Percentiles rank a stretch among this genome's conserved stretches.
phyloP scores from a whole-genome alignment of 2,888 invertebrate species.

The Acanthosepion pharaonis region DNA sequence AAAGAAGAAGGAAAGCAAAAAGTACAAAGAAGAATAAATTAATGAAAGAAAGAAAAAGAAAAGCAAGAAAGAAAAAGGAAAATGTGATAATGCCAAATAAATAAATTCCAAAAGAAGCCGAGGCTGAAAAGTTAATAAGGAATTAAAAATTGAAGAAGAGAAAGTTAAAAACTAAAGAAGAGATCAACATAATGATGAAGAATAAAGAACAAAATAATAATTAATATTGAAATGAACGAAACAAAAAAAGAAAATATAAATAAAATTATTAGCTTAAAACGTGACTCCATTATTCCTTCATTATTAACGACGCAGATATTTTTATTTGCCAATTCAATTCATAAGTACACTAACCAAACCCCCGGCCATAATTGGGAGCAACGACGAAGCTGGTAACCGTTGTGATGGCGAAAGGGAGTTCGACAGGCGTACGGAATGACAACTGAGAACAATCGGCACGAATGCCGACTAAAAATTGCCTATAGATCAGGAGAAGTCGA shows the following conservation, averaged over 20 bases:
- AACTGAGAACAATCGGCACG: too few species aligned
- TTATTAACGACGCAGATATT: background rate
- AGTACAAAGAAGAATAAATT: background rate
- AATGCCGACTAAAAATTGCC: too few species aligned
- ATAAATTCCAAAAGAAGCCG: background rate
- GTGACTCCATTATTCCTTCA: background rate
- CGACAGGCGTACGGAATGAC: too few species aligned
- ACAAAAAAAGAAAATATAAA: background rate
- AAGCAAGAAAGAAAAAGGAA: background rate
- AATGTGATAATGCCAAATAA: background rate
- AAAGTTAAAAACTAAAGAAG: too few species aligned
- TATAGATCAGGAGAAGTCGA: too few species aligned
- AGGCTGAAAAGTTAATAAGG: too few species aligned
- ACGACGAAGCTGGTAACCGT: too few species aligned
- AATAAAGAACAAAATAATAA: background rate
- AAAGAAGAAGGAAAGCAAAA: background rate
- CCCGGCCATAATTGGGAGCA: background rate
- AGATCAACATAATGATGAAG: background rate
- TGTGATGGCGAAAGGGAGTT: too few species aligned
- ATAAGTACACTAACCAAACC: background rate
- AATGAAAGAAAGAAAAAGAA: background rate
- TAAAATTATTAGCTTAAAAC: background rate
- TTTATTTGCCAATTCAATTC: background rate
- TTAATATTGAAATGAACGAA: background rate
- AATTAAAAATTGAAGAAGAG: too few species aligned